Evolutionary conservation across 92 coral and sea anemone species (phyloP), one percentile per base, ranked within the genome.

Genomic region (Actinernus sp.): DNA sequence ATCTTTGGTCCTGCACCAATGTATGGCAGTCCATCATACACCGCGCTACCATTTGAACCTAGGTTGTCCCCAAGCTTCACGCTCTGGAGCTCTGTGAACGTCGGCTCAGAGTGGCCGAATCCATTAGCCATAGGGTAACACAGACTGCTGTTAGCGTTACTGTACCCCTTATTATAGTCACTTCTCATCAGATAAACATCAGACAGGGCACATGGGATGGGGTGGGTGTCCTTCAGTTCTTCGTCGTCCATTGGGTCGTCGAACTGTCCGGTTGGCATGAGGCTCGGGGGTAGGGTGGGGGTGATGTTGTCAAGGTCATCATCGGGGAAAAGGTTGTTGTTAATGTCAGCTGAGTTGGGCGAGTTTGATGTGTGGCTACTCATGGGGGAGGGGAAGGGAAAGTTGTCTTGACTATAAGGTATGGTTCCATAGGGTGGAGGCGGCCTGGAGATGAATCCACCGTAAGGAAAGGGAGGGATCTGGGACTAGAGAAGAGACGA

Each of bases 301-400:
- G 63, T 52, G 16, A 52, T 61, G 11, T 45, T 55, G 8, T 51
- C 41, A 22, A 32, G 29, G 41, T 68, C 75, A 37, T 40, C 52
- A 9, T 52, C 63, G 10, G 50, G 53, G 27, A 37, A 24, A 1
- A 37, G n/a, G 62, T 21, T 49, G n/a, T 46, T 36, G 23, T 26
- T 68, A 26, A 52, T 28, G 53, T 68, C 75, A 3, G 52, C 24
- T 13, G 61, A 49, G 52, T 68, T 43, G 12, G 75, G 18, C 2
- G 63, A 59, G 19, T 52, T 68, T 34, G 75, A 25, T 26, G 63
- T 38, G 61, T 55, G 62, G 28, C 62, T 54, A 40, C 75, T 68
- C 48, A 68, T 52, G 6, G 75, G 75, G 2, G 75, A 54, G 18
- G 63, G 62, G 40, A 54, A 68, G 21, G 63, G 11, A 19, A 38